A percentile compares a stretch with the other conserved stretches of the same genome.
Evolutionary conservation across 2,888 invertebrate genomes (phyloP).

Genomic region (Oscheius onirici): DNA sequence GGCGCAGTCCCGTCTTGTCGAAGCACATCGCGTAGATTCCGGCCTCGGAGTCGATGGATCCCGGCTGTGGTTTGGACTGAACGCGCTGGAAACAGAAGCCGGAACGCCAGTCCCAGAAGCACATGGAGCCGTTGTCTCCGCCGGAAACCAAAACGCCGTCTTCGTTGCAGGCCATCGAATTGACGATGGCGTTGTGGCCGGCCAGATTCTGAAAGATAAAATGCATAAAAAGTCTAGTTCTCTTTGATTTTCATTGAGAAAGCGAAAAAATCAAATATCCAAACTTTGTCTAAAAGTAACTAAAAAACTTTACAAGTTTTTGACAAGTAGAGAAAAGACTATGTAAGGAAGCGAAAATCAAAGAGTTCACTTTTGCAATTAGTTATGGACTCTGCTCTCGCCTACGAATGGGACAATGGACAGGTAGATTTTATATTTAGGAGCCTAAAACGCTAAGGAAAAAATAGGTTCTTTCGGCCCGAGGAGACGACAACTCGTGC

Average conservation of each 20-base stretch:
- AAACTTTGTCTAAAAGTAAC: not conserved
- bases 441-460: too few species aligned
- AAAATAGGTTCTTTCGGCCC: conserved; percentile 2
- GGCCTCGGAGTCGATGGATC: conserved; percentile 98
- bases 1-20: conserved; percentile 81
- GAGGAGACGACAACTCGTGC: conserved; percentile 15
- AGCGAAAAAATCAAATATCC: not conserved
- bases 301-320: too few species aligned
- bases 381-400: too few species aligned
- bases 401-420: conserved; percentile 29
- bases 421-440: not conserved
- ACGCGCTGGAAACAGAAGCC: conserved; percentile 92
- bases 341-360: too few species aligned
- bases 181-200: conserved; percentile 96
- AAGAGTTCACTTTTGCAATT: too few species aligned
- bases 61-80: conserved; percentile 80
- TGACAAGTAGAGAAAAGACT: too few species aligned
- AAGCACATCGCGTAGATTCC: conserved; percentile 95
- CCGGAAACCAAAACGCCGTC: conserved; percentile 96
- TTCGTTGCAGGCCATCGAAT: conserved; percentile 91
- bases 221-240: not conserved
- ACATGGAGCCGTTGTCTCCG: conserved; percentile 94
- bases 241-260: not conserved
- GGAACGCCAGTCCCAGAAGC: conserved; percentile 98
- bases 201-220: conserved; percentile 73